Evolutionary conservation across 1,140 invertebrate species (phyloP).

Genomic region (Archivesica marissinica): DNA sequence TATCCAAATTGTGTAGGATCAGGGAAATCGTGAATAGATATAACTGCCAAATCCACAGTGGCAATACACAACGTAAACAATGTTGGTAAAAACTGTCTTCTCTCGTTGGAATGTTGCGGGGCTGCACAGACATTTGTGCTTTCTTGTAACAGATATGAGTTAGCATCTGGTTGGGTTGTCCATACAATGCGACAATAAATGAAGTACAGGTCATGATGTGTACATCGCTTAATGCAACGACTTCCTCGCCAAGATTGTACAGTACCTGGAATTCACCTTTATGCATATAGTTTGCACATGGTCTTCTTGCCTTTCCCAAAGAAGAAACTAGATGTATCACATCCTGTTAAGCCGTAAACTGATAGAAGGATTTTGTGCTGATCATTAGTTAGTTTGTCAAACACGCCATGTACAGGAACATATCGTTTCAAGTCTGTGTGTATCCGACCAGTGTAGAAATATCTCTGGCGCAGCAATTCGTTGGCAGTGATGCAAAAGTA

Average conservation of each 20-base stretch:
- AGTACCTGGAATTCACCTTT: no score
- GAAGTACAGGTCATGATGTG: not conserved
- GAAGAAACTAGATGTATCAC: slow-evolving; percentile 37
- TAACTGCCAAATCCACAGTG: slow-evolving; percentile 7
- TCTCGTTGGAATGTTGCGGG: not conserved
- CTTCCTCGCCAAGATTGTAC: no score
- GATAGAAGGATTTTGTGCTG: slow-evolving; percentile 21
- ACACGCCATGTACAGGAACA: slow-evolving; percentile 24
- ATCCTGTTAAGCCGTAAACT: slow-evolving; percentile 36
- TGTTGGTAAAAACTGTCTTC: slow-evolving; percentile 10
- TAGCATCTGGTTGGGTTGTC: not conserved
- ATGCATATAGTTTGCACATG: slow-evolving; percentile 32
- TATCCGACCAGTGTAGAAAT: not conserved
- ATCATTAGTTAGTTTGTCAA: not conserved
- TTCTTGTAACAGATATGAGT: not conserved
- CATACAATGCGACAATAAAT: not conserved
- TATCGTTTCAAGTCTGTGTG: slow-evolving; percentile 9
- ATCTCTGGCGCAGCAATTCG: not conserved
- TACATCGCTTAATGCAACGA: no score
- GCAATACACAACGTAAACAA: not conserved
- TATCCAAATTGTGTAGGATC: not conserved
- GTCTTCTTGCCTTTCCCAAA: slow-evolving; percentile 34
- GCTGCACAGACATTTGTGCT: not conserved
- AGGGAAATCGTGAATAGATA: not conserved
- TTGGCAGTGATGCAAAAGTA: not conserved